A percentile compares a stretch with the other conserved stretches of the same genome.
phyloP scores from a whole-genome alignment of 2,888 invertebrate species.

The Drosophila affinis region DNA sequence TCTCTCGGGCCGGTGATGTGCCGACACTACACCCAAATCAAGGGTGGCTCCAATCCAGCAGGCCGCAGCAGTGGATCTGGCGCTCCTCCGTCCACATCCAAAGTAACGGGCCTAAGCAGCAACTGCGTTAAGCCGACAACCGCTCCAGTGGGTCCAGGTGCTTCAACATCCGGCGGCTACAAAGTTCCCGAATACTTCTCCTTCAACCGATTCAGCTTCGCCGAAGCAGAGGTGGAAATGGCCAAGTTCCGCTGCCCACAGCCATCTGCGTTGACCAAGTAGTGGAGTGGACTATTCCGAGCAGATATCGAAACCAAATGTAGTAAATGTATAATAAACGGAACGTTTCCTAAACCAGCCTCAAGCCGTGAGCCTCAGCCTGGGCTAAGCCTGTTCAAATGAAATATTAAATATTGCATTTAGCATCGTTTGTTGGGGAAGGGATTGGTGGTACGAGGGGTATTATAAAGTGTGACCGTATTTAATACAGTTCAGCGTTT shows the following conservation, averaged over 20 bases:
- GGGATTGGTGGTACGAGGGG: background rate
- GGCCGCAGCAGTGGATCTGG: constrained; percentile 17
- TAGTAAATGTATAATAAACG: constrained; percentile 35
- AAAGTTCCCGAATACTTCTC: constrained; percentile 95
- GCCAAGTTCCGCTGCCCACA: constrained; percentile 90
- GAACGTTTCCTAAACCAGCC: constrained; percentile 30
- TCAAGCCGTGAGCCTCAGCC: background rate
- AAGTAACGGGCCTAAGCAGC: constrained; percentile 88
- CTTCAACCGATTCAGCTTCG: constrained; percentile 90
- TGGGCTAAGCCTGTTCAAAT: constrained; percentile 24
- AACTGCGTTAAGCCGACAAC: constrained; percentile 85
- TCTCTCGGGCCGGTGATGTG: constrained; percentile 50
- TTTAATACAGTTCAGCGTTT: background rate
- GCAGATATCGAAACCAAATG: constrained; percentile 12
- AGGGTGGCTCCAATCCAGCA: constrained; percentile 43
- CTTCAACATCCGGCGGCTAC: constrained; percentile 86
- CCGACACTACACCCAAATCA: constrained; percentile 63
- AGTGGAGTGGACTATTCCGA: constrained; percentile 31
- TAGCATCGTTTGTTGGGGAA: too few relatives aligned
- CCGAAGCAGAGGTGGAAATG: constrained; percentile 94
- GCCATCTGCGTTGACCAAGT: constrained; percentile 86
- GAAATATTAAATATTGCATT: too few relatives aligned
- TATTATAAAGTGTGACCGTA: constrained; percentile 4
- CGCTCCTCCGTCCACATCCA: background rate
- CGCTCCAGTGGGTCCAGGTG: constrained; percentile 82